Conservation (phyloP, 1,140 invertebrate species). For the Aricia agestis region DNA sequence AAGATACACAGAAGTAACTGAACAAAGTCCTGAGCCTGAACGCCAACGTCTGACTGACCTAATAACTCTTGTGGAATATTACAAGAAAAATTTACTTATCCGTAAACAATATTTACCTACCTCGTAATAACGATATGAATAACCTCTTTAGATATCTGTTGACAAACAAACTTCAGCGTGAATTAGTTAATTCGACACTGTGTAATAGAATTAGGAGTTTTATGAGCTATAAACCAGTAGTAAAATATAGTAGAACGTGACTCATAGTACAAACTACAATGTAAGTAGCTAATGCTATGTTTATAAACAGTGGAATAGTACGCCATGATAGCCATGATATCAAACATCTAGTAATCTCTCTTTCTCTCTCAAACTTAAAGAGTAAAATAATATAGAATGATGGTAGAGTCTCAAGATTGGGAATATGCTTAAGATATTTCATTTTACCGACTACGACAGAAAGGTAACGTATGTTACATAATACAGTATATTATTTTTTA, state of each 20-base stretch:
- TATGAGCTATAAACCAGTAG: neutral
- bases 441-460: no score
- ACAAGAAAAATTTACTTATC: slow-evolving; percentile 4
- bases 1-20: no score
- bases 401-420: no score
- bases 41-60: no score
- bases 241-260: neutral
- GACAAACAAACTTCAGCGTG: neutral
- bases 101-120: neutral
- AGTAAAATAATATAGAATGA: no score
- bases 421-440: no score
- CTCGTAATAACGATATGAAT: slow-evolving; percentile 18
- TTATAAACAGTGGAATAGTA: neutral
- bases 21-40: no score
- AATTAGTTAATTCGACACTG: neutral
- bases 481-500: no score
- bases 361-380: no score
- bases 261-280: neutral
- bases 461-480: no score
- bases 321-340: no score
- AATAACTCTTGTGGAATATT: neutral
- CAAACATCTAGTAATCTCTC: no score
- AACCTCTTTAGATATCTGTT: slow-evolving; percentile 21
- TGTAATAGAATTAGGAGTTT: neutral
- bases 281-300: neutral